These are phyloP conservation scores for Platypus cylindrus DNA, from an alignment of 2,888 invertebrate species.

Conservation along the genomic window DNA sequence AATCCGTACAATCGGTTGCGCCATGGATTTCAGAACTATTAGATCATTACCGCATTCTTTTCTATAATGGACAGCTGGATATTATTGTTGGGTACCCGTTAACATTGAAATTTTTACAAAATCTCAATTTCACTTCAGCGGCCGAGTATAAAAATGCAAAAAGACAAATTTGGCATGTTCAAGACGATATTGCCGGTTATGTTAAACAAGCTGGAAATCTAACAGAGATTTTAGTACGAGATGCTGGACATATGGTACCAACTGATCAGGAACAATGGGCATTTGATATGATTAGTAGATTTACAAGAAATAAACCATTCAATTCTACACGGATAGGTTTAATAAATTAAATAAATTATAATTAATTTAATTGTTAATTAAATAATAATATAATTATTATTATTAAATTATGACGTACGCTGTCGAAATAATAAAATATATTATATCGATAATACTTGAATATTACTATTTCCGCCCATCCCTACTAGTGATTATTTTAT, in stretches of 20 bases:
- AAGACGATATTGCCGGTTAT: slow-evolving; percentile 6
- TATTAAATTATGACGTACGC: background rate
- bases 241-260: slow-evolving; percentile 75
- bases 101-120: slow-evolving; percentile 64
- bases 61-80: slow-evolving; percentile 86
- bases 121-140: slow-evolving; percentile 54
- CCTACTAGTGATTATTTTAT: background rate
- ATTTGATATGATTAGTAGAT: slow-evolving; percentile 55
- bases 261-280: slow-evolving; percentile 67
- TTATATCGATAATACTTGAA: background rate
- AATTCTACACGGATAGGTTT: background rate
- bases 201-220: slow-evolving; percentile 7
- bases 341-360: no score
- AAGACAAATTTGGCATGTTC: slow-evolving; percentile 6
- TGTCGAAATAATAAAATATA: background rate
- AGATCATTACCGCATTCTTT: slow-evolving; percentile 55
- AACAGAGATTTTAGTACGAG: slow-evolving; percentile 52
- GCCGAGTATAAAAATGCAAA: slow-evolving; percentile 51
- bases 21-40: slow-evolving; percentile 57
- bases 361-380: background rate
- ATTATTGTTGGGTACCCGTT: slow-evolving; percentile 81
- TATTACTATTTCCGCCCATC: background rate
- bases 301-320: slow-evolving; percentile 35
- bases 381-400: background rate
- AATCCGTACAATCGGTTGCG: slow-evolving; percentile 72